Percentiles rank a stretch among this genome's conserved stretches.
phyloP scores from a whole-genome alignment of 2,797 vertebrate genomes.

The Girardinus metallicus region DNA sequence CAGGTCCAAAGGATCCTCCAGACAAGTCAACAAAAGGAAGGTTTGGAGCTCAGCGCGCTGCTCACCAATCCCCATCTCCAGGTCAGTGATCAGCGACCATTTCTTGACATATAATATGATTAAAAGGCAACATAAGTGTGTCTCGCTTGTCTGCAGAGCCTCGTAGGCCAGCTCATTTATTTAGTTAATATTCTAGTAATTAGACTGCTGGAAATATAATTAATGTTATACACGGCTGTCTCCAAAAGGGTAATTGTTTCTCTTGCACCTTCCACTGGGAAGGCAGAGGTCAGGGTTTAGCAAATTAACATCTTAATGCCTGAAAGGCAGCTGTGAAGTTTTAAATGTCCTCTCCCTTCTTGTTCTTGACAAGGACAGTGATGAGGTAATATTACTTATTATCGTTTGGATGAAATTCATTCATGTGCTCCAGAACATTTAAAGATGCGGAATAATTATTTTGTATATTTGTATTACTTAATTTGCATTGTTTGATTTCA shows the following conservation, averaged over 20 bases:
- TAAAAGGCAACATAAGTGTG: background rate
- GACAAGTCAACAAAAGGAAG: conserved; percentile 89
- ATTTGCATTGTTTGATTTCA: background rate
- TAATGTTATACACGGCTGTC: conserved; percentile 7
- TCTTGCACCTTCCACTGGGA: conserved; percentile 21
- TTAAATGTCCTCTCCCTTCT: conserved; percentile 12
- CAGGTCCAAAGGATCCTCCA: conserved; percentile 92
- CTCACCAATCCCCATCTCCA: conserved; percentile 91
- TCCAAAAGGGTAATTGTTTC: conserved; percentile 45
- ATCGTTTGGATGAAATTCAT: background rate
- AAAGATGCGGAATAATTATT: background rate
- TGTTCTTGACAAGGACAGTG: background rate
- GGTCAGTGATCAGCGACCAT: conserved; percentile 78
- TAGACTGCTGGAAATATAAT: conserved; percentile 30
- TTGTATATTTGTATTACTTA: conserved; percentile 10
- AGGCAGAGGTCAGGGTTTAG: conserved; percentile 28
- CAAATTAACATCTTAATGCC: conserved; percentile 6
- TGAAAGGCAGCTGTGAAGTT: conserved; percentile 27
- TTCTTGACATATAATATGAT: conserved; percentile 4
- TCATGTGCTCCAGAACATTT: conserved; percentile 21
- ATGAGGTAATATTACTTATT: background rate
- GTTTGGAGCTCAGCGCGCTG: conserved; percentile 88
- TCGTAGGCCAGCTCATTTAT: conserved; percentile 20
- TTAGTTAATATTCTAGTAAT: conserved; percentile 34
- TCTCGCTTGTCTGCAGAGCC: background rate